phyloP scores from a whole-genome alignment of 2,797 vertebrate genomes.

The Hemitrygon akajei region DNA sequence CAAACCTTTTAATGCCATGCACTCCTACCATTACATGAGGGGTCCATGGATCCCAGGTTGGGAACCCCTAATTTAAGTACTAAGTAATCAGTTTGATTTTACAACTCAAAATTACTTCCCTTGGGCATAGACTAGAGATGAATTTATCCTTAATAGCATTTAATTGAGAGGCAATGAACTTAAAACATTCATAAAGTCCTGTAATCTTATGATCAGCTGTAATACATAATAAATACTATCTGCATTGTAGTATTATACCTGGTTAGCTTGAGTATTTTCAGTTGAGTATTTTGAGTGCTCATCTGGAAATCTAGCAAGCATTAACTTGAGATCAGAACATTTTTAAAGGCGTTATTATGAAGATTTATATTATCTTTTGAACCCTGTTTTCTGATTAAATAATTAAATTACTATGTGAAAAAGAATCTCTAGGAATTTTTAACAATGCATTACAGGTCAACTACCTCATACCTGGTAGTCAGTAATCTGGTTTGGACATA shows the following conservation, averaged over 20 bases:
- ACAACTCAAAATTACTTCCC: background rate
- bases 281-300: background rate
- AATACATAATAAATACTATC: background rate
- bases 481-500: no score
- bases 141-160: background rate
- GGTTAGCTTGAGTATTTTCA: background rate
- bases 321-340: background rate
- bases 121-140: background rate
- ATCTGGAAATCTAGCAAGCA: background rate
- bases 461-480: no score
- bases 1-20: no score
- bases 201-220: background rate
- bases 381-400: background rate
- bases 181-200: background rate
- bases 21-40: no score
- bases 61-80: no score
- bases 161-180: background rate
- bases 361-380: background rate
- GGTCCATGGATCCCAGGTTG: no score
- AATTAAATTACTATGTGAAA: background rate
- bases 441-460: background rate
- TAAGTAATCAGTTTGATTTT: background rate
- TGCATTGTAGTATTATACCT: background rate
- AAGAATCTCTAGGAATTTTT: background rate
- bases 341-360: background rate